Evolutionary conservation across 37 sponge, comb jelly and placozoan genomes (phyloP).

Genomic region (Haliclona indistincta): DNA sequence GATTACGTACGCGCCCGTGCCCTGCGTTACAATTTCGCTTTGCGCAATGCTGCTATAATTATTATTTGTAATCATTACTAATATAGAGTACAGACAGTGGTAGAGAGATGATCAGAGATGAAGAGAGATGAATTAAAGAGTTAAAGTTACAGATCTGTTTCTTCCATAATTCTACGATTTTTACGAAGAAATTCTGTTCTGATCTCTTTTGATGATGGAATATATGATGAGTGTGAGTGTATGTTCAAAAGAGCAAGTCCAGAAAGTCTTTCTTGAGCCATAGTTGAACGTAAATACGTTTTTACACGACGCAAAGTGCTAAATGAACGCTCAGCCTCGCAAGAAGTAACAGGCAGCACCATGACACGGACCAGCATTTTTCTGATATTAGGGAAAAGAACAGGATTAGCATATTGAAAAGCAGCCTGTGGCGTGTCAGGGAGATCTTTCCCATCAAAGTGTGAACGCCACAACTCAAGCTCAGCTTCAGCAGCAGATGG

Average conservation of each 20-base stretch:
- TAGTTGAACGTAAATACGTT: slow-evolving; percentile 37
- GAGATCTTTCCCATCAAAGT: not conserved
- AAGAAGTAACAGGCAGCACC: slow-evolving; percentile 37
- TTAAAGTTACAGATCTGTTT: no score
- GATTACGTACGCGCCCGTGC: no score
- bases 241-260: slow-evolving; percentile 42
- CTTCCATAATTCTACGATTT: no score
- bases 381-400: slow-evolving; percentile 37
- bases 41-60: no score
- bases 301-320: slow-evolving; percentile 47
- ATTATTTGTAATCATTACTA: no score
- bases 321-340: slow-evolving; percentile 37
- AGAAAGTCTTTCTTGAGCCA: slow-evolving; percentile 42
- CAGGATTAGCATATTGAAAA: slow-evolving; percentile 20
- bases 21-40: no score
- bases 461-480: slow-evolving; percentile 43
- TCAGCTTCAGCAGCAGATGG: slow-evolving; percentile 25
- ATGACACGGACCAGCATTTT: slow-evolving; percentile 9
- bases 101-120: no score
- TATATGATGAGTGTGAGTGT: no score
- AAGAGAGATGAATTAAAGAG: no score
- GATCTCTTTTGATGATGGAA: no score
- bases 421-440: slow-evolving; percentile 31
- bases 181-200: no score
- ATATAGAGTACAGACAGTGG: no score